Conservation (phyloP, 1,140 invertebrate species). For the Drosophila grimshawi region DNA sequence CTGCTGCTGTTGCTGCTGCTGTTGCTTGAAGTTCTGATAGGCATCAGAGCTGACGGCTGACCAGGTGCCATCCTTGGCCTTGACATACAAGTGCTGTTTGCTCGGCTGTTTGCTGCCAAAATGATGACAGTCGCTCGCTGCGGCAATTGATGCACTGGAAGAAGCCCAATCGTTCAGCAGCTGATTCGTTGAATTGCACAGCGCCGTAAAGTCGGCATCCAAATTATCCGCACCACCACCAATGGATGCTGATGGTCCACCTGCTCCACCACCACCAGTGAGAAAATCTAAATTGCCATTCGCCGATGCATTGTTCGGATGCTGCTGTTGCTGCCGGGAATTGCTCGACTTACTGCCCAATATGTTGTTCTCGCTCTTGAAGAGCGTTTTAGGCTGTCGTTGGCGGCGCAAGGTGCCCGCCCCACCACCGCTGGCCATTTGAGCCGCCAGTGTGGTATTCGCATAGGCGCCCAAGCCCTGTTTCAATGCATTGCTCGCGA, state of each 20-base stretch:
- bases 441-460: conserved; percentile 75
- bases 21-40: conserved; percentile 76
- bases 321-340: background rate
- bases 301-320: conserved; percentile 25
- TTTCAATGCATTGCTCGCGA: conserved; percentile 78
- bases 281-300: conserved; percentile 63
- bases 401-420: conserved; percentile 77
- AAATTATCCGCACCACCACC: conserved; percentile 22
- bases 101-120: conserved; percentile 80
- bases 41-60: conserved; percentile 81
- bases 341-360: conserved; percentile 61
- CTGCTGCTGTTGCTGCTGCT: conserved; percentile 63
- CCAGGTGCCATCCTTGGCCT: conserved; percentile 83
- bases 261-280: conserved; percentile 39
- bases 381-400: conserved; percentile 77
- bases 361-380: conserved; percentile 84
- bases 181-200: conserved; percentile 82
- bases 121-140: conserved; percentile 72
- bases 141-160: conserved; percentile 73
- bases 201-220: conserved; percentile 63
- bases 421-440: conserved; percentile 76
- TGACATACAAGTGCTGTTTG: conserved; percentile 82
- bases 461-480: conserved; percentile 80
- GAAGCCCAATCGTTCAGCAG: conserved; percentile 82
- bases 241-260: background rate